Conservation (phyloP, 1,140 invertebrate species). For the Brachionus rubens region DNA sequence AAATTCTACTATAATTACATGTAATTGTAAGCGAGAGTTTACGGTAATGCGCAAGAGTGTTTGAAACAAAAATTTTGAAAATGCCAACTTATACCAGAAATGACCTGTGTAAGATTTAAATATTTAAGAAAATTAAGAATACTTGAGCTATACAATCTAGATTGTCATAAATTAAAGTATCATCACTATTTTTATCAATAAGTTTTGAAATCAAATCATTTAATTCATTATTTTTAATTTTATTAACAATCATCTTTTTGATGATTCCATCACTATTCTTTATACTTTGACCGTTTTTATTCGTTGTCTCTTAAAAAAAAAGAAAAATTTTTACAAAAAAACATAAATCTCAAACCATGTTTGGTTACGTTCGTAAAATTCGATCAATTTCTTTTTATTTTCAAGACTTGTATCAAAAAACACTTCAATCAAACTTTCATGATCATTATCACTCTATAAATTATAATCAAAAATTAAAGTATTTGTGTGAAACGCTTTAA, state of each 20-base stretch:
- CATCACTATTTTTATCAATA: slow-evolving; percentile 6
- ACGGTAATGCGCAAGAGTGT: no score
- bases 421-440: background rate
- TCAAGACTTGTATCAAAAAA: background rate
- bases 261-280: background rate
- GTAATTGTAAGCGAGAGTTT: no score
- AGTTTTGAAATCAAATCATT: background rate
- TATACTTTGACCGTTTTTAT: no score
- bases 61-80: no score
- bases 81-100: no score
- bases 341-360: no score
- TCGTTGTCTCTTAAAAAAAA: no score
- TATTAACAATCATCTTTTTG: background rate
- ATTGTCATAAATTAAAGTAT: no score
- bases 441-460: background rate
- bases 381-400: background rate
- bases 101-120: no score
- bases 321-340: no score
- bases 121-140: no score
- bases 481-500: background rate
- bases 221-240: background rate
- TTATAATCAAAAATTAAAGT: background rate
- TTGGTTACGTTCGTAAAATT: slow-evolving; percentile 25
- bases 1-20: no score
- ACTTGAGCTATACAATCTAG: background rate